Conservation (phyloP, 2,888 invertebrate species). For the Cosmorhoe ocellata region DNA sequence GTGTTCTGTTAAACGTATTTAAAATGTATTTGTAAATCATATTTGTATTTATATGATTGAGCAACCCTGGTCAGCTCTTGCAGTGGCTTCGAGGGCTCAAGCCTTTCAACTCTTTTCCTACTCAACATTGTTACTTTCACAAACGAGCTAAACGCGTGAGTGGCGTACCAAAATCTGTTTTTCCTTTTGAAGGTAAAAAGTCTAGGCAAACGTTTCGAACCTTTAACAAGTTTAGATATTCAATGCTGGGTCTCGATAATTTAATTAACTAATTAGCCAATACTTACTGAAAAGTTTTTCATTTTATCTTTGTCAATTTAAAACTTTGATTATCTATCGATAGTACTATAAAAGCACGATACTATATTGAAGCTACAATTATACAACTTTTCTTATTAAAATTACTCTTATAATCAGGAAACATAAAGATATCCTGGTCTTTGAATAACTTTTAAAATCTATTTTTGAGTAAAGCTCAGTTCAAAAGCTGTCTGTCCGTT, state of each 20-base stretch:
- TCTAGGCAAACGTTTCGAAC: slow-evolving; percentile 38
- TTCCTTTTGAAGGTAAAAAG: slow-evolving; percentile 46
- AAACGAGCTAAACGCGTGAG: slow-evolving; percentile 72
- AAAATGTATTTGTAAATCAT: no score
- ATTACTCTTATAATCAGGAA: no score
- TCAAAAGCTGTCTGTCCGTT: slow-evolving; percentile 49
- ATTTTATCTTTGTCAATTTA: no score
- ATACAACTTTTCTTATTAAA: no score
- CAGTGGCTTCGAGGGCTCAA: slow-evolving; percentile 47
- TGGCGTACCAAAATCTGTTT: slow-evolving; percentile 62
- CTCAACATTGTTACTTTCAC: slow-evolving; percentile 77
- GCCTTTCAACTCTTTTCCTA: slow-evolving; percentile 73
- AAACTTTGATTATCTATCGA: no score
- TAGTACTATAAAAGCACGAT: no score
- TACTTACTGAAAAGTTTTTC: no score
- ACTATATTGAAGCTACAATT: no score
- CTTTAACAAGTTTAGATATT: slow-evolving; percentile 35
- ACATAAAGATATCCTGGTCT: background rate
- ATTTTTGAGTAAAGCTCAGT: slow-evolving; percentile 59
- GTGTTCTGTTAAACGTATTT: no score
- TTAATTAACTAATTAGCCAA: no score
- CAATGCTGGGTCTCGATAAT: slow-evolving; percentile 20
- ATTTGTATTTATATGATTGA: no score
- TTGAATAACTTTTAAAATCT: slow-evolving; percentile 34
- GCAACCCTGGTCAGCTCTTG: slow-evolving; percentile 31